Evolutionary conservation across 2,113 vertebrate genomes (phyloP).

Genomic region (Amphiprion ocellaris): DNA sequence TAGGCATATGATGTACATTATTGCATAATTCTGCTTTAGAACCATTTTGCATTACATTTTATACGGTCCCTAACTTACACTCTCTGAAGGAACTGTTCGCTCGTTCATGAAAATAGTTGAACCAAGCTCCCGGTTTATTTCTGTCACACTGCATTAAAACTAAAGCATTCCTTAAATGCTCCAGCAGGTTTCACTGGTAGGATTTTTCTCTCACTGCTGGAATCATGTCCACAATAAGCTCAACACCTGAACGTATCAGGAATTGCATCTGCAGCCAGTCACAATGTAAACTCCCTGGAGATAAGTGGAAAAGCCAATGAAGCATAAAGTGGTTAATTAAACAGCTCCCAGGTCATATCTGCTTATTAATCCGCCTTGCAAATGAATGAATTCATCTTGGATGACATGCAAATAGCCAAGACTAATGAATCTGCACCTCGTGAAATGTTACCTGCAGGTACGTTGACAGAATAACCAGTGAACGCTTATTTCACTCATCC

Average conservation of each 20-base stretch:
- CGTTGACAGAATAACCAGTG: slow-evolving; percentile 47
- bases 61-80: no score
- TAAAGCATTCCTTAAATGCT: no score
- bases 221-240: background rate
- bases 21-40: no score
- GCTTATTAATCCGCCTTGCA: slow-evolving; percentile 61
- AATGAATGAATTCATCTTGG: slow-evolving; percentile 73
- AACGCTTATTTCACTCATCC: background rate
- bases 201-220: background rate
- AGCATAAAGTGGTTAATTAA: slow-evolving; percentile 76
- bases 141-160: no score
- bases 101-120: background rate
- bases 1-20: no score
- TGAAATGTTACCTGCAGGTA: slow-evolving; percentile 51
- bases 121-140: no score
- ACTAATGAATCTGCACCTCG: slow-evolving; percentile 61
- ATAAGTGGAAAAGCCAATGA: slow-evolving; percentile 68
- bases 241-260: slow-evolving; percentile 8
- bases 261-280: slow-evolving; percentile 49
- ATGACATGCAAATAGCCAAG: slow-evolving; percentile 67
- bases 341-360: slow-evolving; percentile 65
- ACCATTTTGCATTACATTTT: no score
- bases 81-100: no score
- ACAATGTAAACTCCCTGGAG: slow-evolving; percentile 20
- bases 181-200: background rate